Percentiles rank a stretch among this genome's conserved stretches.
Conservation (phyloP, 2,113 vertebrate genomes). For the Apodemus sylvaticus region DNA sequence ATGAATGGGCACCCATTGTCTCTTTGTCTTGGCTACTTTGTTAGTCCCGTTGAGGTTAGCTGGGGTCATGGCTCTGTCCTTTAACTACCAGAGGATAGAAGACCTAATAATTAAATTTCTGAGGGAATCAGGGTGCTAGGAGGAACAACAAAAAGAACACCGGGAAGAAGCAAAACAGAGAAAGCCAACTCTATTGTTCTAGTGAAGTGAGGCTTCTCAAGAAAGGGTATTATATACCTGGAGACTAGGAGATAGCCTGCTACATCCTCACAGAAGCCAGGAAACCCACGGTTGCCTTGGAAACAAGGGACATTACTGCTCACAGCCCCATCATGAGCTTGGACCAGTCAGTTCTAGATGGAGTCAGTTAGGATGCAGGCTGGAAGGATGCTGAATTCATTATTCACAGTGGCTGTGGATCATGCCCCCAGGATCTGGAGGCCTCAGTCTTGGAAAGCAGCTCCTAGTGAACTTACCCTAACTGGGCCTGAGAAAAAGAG, state of each 20-base stretch:
- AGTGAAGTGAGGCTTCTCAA: neutral
- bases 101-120: neutral
- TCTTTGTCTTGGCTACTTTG: slow-evolving; percentile 22
- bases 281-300: neutral
- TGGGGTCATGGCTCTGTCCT: neutral
- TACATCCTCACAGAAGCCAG: neutral
- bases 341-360: neutral
- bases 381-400: neutral
- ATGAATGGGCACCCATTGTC: neutral
- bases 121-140: neutral
- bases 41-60: neutral
- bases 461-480: neutral
- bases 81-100: neutral
- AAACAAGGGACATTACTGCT: neutral
- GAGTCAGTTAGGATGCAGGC: neutral
- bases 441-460: neutral
- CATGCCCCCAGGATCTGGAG: neutral
- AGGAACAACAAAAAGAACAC: neutral
- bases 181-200: neutral
- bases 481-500: neutral
- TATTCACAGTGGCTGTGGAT: neutral
- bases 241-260: neutral
- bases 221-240: neutral
- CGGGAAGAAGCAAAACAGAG: neutral
- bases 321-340: neutral